These are phyloP conservation scores for Chionomys nivalis DNA, from an alignment of 2,113 vertebrate species.

Conservation along the genomic window DNA sequence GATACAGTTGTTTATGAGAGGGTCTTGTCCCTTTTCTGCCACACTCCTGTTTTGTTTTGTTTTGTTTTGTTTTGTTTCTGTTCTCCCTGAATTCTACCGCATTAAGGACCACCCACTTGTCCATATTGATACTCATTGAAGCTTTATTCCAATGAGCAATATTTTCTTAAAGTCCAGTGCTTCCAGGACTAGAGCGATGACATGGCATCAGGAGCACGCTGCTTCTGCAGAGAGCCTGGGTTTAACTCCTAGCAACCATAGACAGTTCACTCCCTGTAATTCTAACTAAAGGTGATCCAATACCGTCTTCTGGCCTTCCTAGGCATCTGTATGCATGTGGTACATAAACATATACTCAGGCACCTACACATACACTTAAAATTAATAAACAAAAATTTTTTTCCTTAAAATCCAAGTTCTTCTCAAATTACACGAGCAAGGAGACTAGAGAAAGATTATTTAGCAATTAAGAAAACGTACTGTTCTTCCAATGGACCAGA, in stretches of 20 bases:
- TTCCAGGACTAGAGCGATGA: neutral
- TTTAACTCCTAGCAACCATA: neutral
- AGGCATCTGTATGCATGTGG: neutral
- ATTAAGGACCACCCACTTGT: neutral
- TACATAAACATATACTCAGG: too few species aligned
- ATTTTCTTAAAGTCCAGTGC: neutral
- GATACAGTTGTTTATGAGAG: neutral
- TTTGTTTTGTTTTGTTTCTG: neutral
- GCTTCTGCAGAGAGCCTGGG: neutral
- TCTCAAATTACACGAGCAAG: neutral
- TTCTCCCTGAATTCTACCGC: neutral
- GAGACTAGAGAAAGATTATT: neutral
- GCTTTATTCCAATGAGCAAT: neutral
- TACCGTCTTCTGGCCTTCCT: neutral
- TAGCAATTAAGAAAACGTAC: neutral
- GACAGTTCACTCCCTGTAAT: neutral
- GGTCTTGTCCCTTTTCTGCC: neutral
- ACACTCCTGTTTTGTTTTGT: neutral
- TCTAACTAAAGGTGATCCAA: neutral
- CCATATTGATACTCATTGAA: neutral
- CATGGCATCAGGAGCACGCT: neutral
- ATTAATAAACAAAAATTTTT: neutral
- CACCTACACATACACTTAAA: too few species aligned
- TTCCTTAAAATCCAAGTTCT: neutral
- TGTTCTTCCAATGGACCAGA: neutral